Evolutionary conservation across 2,113 vertebrate genomes (phyloP), one percentile per base, ranked within the genome.

Genomic region (Myotis brandtii): DNA sequence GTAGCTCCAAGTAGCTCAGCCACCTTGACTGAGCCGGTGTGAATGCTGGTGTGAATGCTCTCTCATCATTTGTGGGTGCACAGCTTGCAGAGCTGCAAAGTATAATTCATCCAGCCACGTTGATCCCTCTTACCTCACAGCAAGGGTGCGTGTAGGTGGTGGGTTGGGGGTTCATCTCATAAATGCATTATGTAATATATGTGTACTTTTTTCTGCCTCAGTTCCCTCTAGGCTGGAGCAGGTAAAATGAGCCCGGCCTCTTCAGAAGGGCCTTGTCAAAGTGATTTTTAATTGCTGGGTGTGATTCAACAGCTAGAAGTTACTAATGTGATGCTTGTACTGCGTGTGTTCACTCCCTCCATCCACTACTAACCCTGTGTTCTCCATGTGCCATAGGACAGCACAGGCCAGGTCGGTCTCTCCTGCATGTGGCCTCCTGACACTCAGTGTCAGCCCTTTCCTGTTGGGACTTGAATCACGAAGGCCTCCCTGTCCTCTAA

Each of bases 351-450:
- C 14, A 10, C 43, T 70, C 34, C 14, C 12, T 27, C 27, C 27
- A 1, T 40, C 9, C 2, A 16, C 59, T 30, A 0, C 62, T 17
- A 9, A 17, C 37, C n/a, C 56, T 37, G 16, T 3, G 0, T 48
- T 34, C 43, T 25, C 84, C 54, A 21, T 5, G 12, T 18, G 23
- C 32, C 62, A 9, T 5, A 14, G n/a, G 34, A 30, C 10, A 11
- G 17, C 40, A 69, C 79, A 37, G 80, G n/a, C 72, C 77, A 76
- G 27, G 6, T 2, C 1, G 9, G 4, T 21, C 13, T 14, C 56
- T 23, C 32, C n/a, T 27, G 3, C 16, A 4, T 2, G 6, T 11
- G 27, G 32, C 32, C 4, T 32, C 34, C 72, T n/a, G 13, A 1
- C 18, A 11, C 56, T 25, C 75, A 21, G 56, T 7, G 13, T 75